These are phyloP conservation scores for Vollenhovia emeryi DNA, from an alignment of 1,140 invertebrate genomes.

Conservation along the genomic window DNA sequence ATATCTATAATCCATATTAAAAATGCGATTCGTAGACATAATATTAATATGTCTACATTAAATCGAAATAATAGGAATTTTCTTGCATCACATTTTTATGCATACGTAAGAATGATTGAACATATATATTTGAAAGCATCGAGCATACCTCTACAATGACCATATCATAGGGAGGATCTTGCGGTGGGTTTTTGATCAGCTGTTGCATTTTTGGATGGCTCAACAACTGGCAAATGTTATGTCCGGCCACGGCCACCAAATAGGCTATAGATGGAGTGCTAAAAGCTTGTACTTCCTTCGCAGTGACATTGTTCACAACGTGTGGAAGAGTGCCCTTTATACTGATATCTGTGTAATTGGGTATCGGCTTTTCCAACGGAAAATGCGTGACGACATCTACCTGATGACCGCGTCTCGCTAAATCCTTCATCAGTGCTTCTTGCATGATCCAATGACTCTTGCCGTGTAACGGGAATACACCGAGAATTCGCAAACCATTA, in stretches of 20 bases:
- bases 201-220: background rate
- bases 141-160: constrained; percentile 64
- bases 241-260: background rate
- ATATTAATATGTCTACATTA: background rate
- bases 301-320: constrained; percentile 37
- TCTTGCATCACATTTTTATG: too few species aligned
- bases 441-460: constrained; percentile 82
- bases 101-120: background rate
- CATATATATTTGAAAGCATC: background rate
- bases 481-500: constrained; percentile 73
- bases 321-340: constrained; percentile 55
- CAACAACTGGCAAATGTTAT: constrained; percentile 41
- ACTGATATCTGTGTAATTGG: constrained; percentile 80
- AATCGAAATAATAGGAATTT: background rate
- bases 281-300: rapidly evolving
- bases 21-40: background rate
- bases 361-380: constrained; percentile 74
- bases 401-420: constrained; percentile 82
- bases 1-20: background rate
- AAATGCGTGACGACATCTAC: constrained; percentile 83
- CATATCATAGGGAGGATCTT: constrained; percentile 70
- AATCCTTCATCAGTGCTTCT: constrained; percentile 75
- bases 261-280: rapidly evolving
- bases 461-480: constrained; percentile 78
- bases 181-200: constrained; percentile 60